A percentile compares a stretch with the other conserved stretches of the same genome.
Evolutionary conservation across 2,888 invertebrate species (phyloP).

Genomic region (Scotopteryx bipunctaria): DNA sequence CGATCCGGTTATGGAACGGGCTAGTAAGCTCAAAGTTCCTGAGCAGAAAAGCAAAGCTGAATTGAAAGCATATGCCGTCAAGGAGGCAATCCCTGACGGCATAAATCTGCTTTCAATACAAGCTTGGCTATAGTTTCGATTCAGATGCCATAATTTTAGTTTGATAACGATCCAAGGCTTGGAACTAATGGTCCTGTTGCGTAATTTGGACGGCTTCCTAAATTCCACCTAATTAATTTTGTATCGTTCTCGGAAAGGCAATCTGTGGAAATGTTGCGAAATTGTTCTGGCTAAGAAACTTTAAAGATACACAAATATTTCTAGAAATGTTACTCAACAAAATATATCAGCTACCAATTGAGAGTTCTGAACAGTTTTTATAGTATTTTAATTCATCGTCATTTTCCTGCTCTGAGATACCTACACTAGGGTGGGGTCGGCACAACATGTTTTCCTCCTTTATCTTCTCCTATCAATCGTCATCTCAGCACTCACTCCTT

Average conservation of each 20-base stretch:
- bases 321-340: not conserved
- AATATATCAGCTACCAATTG: not conserved
- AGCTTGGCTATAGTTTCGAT: constrained; percentile 53
- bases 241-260: constrained; percentile 48
- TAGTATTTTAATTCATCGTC: no score
- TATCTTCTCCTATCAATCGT: no score
- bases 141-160: constrained; percentile 73
- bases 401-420: no score
- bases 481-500: no score
- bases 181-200: constrained; percentile 46
- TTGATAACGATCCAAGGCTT: constrained; percentile 64
- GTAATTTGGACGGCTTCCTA: constrained; percentile 45
- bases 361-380: no score
- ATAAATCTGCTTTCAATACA: constrained; percentile 30
- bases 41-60: no score
- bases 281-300: constrained; percentile 2
- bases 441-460: no score
- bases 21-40: no score
- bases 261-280: not conserved
- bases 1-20: no score
- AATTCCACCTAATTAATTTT: constrained; percentile 56
- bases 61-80: no score
- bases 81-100: no score
- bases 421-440: no score
- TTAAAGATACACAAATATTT: not conserved